Percentiles rank a stretch among this genome's conserved stretches.
phyloP scores from a whole-genome alignment of 2,113 vertebrate species.

The Nesogale talazaci region DNA sequence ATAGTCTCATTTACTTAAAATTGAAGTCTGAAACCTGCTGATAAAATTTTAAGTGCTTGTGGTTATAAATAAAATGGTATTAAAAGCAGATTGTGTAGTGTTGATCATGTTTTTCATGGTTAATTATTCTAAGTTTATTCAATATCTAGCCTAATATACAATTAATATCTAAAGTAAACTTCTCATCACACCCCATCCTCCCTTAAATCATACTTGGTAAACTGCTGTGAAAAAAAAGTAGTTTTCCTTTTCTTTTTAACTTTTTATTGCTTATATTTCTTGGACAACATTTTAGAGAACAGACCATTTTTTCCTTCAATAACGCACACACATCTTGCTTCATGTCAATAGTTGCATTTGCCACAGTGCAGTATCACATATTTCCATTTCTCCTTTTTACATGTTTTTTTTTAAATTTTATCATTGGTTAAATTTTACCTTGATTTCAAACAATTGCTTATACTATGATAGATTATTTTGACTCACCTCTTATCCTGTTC shows the following conservation, averaged over 20 bases:
- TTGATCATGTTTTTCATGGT: not conserved
- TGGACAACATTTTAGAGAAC: no score
- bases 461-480: not conserved
- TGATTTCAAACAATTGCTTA: no score
- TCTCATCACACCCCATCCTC: not conserved
- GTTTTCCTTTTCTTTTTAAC: no score
- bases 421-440: no score
- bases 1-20: conserved; percentile 43
- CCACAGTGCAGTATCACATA: no score
- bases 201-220: no score
- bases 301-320: no score
- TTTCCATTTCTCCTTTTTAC: no score
- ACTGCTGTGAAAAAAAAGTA: not conserved
- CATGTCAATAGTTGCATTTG: no score
- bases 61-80: conserved; percentile 24
- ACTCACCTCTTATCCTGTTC: not conserved
- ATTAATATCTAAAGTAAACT: not conserved
- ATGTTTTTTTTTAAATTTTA: no score
- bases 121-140: not conserved
- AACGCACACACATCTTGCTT: no score
- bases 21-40: not conserved
- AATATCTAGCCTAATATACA: not conserved
- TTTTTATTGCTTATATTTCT: no score
- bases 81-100: conserved; percentile 18
- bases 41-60: conserved; percentile 33